phyloP scores from a whole-genome alignment of 2,888 invertebrate species.

The Yponomeuta evonymella region DNA sequence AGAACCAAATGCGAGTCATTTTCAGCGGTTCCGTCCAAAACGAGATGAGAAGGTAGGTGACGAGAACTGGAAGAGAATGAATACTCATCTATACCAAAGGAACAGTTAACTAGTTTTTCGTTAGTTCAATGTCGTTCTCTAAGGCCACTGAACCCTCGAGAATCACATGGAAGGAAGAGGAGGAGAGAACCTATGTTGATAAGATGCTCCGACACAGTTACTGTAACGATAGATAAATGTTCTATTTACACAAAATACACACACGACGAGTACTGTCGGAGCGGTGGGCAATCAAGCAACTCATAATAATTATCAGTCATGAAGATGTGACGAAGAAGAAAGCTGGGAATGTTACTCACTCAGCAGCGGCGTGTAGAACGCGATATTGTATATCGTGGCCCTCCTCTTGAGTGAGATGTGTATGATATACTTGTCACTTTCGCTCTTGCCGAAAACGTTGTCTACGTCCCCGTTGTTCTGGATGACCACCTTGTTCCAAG shows the following conservation, averaged over 20 bases:
- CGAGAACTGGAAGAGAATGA: constrained; percentile 42
- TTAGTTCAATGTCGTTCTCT: too few species aligned
- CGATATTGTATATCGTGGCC: constrained; percentile 49
- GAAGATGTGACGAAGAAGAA: too few species aligned
- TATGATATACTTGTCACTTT: constrained; percentile 47
- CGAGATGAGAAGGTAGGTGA: constrained; percentile 52
- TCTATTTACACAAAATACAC: too few species aligned
- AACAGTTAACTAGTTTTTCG: too few species aligned
- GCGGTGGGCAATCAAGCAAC: too few species aligned
- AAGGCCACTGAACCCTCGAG: too few species aligned
- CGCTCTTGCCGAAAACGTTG: constrained; percentile 30
- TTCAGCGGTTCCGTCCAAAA: constrained; percentile 58
- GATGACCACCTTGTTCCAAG: constrained; percentile 38
- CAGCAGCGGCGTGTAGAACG: constrained; percentile 61
- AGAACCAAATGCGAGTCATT: constrained; percentile 52
- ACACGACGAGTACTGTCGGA: too few species aligned
- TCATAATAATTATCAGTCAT: too few species aligned
- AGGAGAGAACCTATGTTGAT: too few species aligned
- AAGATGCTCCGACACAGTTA: too few species aligned
- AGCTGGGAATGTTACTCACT: constrained; percentile 35
- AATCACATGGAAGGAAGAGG: too few species aligned
- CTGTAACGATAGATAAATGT: too few species aligned
- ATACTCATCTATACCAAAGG: neutral
- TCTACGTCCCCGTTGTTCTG: constrained; percentile 23
- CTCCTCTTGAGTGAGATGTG: constrained; percentile 40